Conservation (phyloP, 2,113 vertebrate species). For the Kobus ellipsiprymnus region DNA sequence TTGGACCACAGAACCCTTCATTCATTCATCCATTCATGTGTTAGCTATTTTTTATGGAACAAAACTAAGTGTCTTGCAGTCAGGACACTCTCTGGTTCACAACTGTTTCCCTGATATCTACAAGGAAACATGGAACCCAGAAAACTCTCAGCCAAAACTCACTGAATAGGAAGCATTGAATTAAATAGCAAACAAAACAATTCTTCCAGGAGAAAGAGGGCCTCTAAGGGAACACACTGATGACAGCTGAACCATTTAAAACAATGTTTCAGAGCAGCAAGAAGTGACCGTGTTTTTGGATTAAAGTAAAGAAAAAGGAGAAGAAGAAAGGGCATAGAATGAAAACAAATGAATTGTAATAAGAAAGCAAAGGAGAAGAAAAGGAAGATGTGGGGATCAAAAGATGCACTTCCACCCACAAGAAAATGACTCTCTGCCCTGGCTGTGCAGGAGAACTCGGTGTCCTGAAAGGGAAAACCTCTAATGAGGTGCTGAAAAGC, state of each 20-base stretch:
- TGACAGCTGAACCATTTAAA: neutral
- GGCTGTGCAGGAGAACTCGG: neutral
- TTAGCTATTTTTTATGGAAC: neutral
- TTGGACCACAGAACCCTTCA: neutral
- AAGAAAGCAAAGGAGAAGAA: neutral
- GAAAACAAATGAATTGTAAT: neutral
- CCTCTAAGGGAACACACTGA: neutral
- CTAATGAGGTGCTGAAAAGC: slow-evolving; percentile 62
- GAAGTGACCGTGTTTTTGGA: neutral
- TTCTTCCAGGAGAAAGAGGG: neutral
- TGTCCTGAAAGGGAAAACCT: slow-evolving; percentile 64
- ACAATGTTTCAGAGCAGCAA: neutral
- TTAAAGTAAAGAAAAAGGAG: neutral
- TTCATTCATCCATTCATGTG: neutral
- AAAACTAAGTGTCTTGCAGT: neutral
- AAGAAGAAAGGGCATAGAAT: neutral
- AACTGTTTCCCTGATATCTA: neutral
- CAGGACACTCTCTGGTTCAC: neutral
- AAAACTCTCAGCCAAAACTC: neutral
- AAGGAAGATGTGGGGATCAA: neutral
- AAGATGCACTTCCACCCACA: neutral
- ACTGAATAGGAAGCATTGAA: neutral
- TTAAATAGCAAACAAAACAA: neutral
- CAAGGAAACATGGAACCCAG: neutral
- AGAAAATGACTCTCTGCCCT: slow-evolving; percentile 37